Evolutionary conservation across 2,797 vertebrate genomes (phyloP).

Genomic region (Macropus fuliginosus): DNA sequence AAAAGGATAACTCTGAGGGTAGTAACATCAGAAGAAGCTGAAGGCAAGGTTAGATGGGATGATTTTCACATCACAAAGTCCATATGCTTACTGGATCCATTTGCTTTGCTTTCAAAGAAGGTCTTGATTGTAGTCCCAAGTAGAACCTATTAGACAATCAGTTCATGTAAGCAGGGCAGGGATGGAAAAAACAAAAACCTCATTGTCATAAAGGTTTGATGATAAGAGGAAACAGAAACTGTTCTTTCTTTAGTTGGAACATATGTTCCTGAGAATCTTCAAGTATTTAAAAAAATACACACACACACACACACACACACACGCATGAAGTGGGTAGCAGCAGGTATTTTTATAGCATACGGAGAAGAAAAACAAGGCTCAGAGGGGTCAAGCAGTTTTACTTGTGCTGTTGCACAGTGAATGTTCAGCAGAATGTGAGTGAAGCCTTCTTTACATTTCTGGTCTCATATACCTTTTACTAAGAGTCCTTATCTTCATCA

Average conservation of each 20-base stretch:
- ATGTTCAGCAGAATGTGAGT: neutral
- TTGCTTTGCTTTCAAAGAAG: neutral
- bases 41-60: neutral
- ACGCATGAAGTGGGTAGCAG: neutral
- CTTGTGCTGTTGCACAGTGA: neutral
- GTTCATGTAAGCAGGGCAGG: neutral
- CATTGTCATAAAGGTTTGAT: neutral
- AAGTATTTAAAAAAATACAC: neutral
- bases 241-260: neutral
- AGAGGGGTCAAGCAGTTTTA: neutral
- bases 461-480: neutral
- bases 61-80: neutral
- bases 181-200: neutral
- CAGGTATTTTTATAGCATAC: neutral
- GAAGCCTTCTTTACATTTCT: neutral
- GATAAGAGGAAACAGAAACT: neutral
- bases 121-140: neutral
- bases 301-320: neutral
- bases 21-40: neutral
- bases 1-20: neutral
- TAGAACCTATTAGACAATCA: neutral
- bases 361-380: neutral
- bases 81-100: neutral
- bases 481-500: neutral
- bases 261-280: neutral